phyloP scores from a whole-genome alignment of 2,113 vertebrate genomes.

The Crypturellus undulatus region DNA sequence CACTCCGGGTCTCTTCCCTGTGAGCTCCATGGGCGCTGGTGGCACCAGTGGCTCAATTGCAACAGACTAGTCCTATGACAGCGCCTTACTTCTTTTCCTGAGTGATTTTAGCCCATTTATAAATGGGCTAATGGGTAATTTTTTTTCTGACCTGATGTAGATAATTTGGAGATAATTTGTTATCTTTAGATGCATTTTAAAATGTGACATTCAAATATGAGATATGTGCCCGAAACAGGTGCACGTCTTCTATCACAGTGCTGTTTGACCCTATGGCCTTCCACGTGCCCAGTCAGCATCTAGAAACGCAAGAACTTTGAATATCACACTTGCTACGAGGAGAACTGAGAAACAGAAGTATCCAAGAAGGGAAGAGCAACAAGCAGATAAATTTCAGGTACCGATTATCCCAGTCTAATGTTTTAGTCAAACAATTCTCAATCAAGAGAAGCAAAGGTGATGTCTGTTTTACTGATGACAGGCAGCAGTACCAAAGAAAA shows the following conservation, averaged over 20 bases:
- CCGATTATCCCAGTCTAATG: not conserved
- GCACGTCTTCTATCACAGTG: not conserved
- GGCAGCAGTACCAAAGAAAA: not conserved
- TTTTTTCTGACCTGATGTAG: not conserved
- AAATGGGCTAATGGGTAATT: not conserved
- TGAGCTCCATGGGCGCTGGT: no score
- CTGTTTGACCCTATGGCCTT: not conserved
- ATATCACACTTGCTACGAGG: not conserved
- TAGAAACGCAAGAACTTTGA: not conserved
- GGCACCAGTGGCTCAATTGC: no score
- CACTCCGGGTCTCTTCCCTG: no score
- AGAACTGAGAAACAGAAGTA: not conserved
- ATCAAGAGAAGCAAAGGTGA: slow-evolving; percentile 16
- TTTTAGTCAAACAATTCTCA: slow-evolving; percentile 1
- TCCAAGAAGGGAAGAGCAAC: not conserved
- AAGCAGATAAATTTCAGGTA: not conserved
- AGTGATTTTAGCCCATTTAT: not conserved
- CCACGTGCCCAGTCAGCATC: accelerated
- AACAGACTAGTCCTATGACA: no score
- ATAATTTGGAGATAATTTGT: not conserved
- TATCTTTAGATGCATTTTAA: not conserved
- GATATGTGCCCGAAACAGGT: not conserved
- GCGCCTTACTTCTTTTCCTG: not conserved
- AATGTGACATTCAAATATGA: not conserved
- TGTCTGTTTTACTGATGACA: slow-evolving; percentile 13